Evolutionary conservation across 92 coral and sea anemone species (phyloP).

Genomic region (Palythoa grandis): DNA sequence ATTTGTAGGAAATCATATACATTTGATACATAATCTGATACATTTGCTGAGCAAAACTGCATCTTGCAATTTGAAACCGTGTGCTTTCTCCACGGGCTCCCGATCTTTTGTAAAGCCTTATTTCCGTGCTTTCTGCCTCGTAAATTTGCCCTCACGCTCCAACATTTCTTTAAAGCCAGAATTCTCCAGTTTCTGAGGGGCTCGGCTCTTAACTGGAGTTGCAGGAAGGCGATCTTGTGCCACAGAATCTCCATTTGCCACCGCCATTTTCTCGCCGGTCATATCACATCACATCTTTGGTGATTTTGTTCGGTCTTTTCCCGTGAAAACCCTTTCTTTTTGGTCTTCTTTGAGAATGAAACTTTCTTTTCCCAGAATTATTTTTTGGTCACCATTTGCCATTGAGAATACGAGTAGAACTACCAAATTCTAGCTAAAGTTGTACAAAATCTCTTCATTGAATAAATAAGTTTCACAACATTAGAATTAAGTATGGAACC

Average conservation of each 20-base stretch:
- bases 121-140: background rate
- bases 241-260: no score
- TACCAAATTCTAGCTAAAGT: no score
- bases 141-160: background rate
- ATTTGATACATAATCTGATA: no score
- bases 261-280: no score
- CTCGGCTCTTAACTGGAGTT: background rate
- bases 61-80: no score
- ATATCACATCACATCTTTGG: background rate
- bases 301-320: conserved; percentile 6
- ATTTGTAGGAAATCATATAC: no score
- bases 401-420: conserved; percentile 3
- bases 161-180: background rate
- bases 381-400: conserved; percentile 9
- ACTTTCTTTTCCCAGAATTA: conserved; percentile 35
- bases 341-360: conserved; percentile 27
- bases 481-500: no score
- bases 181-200: background rate
- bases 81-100: no score
- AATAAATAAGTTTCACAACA: no score
- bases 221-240: conserved; percentile 8
- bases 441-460: no score
- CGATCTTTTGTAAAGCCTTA: background rate
- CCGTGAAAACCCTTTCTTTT: no score
- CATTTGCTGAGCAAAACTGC: background rate